phyloP scores from a whole-genome alignment of 2,113 vertebrate species.

The Tyrannus savana region DNA sequence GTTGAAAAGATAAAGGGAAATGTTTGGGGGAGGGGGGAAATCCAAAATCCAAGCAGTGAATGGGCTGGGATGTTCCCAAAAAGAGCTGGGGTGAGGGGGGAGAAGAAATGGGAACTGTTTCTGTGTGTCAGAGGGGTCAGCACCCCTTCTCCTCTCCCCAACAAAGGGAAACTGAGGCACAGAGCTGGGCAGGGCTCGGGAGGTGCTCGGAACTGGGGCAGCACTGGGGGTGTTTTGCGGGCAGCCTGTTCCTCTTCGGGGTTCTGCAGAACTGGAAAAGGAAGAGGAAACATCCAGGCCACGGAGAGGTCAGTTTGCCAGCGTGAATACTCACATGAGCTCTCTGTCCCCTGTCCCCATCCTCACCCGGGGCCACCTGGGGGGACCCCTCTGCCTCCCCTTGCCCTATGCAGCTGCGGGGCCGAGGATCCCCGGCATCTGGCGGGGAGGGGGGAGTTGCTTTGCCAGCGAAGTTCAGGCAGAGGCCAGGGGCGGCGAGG shows the following conservation, averaged over 20 bases:
- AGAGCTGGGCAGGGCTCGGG: neutral
- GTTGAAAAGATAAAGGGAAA: neutral
- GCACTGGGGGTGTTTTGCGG: neutral
- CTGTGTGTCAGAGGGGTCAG: neutral
- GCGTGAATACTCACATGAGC: accelerated
- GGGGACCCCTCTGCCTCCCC: neutral
- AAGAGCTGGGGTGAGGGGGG: neutral
- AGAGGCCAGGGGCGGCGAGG: neutral
- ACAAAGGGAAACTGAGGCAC: neutral
- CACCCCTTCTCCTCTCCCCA: accelerated
- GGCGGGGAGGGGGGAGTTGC: accelerated
- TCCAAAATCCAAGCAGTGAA: neutral
- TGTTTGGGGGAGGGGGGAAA: neutral
- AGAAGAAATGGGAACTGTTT: neutral
- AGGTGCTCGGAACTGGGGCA: accelerated
- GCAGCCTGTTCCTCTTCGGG: neutral
- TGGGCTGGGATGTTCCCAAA: neutral
- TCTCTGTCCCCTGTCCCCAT: neutral
- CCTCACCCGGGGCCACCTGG: accelerated
- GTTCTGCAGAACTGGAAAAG: neutral
- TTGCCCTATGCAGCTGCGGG: accelerated
- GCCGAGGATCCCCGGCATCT: neutral
- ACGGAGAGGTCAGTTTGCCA: accelerated
- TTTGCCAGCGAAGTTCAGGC: neutral
- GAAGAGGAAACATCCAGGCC: neutral